phyloP scores from a whole-genome alignment of 2,888 invertebrate genomes.

The Tenthredo distinguenda region DNA sequence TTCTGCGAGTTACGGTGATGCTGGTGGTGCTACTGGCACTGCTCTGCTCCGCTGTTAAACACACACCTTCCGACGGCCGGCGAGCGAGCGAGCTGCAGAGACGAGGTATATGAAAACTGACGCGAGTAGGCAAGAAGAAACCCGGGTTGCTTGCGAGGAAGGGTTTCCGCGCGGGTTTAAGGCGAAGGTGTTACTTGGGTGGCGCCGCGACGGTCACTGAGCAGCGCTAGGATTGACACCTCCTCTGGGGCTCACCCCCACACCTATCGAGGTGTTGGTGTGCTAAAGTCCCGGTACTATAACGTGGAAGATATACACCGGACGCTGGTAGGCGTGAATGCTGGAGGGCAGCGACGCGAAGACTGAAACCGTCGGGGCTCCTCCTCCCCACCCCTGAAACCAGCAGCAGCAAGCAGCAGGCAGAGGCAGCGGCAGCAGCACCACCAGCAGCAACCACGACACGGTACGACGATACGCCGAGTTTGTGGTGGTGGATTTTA shows the following conservation, averaged over 20 bases:
- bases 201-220: constrained; percentile 79
- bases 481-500: constrained; percentile 2
- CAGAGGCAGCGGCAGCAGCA: neutral
- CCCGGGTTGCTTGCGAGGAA: constrained; percentile 44
- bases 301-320: constrained; percentile 69
- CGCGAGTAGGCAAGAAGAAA: constrained; percentile 32
- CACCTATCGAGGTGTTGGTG: constrained; percentile 76
- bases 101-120: neutral
- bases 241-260: constrained; percentile 77
- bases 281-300: constrained; percentile 71
- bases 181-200: constrained; percentile 78
- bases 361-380: constrained; percentile 74
- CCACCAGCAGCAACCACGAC: constrained; percentile 51
- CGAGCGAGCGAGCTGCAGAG: neutral
- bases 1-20: neutral
- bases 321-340: constrained; percentile 77
- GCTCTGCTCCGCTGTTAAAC: neutral
- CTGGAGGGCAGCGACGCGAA: constrained; percentile 76
- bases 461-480: constrained; percentile 36
- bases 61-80: constrained; percentile 49
- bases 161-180: constrained; percentile 64
- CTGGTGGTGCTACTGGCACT: neutral
- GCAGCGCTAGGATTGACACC: constrained; percentile 79
- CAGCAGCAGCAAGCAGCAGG: neutral
- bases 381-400: constrained; percentile 72